Evolutionary conservation across 2,113 vertebrate species (phyloP), one percentile per base, ranked within the genome.

Genomic region (Phyllostomus discolor): DNA sequence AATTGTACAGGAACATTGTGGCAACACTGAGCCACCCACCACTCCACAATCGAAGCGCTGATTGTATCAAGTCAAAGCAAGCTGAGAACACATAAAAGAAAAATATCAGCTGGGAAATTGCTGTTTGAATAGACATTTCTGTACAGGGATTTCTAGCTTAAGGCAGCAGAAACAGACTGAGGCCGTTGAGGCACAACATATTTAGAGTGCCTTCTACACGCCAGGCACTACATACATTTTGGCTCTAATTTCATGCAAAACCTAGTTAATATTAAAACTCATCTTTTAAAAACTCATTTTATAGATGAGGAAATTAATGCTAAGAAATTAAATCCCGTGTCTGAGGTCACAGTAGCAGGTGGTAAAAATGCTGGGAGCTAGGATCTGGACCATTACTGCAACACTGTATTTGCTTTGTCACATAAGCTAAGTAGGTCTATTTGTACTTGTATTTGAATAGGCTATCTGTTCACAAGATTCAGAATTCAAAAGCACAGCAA

Each of bases 1-100:
- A 96, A 96, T 99, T 99, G 98, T 99, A 99, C 33, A 99, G 98
- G 98, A 99, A 99, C 99, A 99, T 99, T 98, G 57, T 96, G 96
- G 86, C 83, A 84, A 90, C 0, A 0, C 62, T 5, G 79, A 80
- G 80, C 96, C 97, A 96, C 89, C 4, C 12, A 22, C 75, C 89
- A 64, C 64, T 0, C 80, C 86, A 96, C 95, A 91, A 94, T 72
- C 48, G 67, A 92, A 52, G 64, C 1, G 41, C 76, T 66, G 22
- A 43, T 94, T 91, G 73, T 2, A 87, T 7, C 50, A 19, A 81
- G 95, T 97, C 33, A 26, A 64, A 48, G 95, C 67, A 97, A 95
- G 84, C 97, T 93, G 94, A 89, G 14, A 0, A 57, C 9, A 91
- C 2, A 96, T 26, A 82, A 88, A 95, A 54, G 9, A 88, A 92